phyloP scores from a whole-genome alignment of 2,888 invertebrate species.

The Drepana falcataria region DNA sequence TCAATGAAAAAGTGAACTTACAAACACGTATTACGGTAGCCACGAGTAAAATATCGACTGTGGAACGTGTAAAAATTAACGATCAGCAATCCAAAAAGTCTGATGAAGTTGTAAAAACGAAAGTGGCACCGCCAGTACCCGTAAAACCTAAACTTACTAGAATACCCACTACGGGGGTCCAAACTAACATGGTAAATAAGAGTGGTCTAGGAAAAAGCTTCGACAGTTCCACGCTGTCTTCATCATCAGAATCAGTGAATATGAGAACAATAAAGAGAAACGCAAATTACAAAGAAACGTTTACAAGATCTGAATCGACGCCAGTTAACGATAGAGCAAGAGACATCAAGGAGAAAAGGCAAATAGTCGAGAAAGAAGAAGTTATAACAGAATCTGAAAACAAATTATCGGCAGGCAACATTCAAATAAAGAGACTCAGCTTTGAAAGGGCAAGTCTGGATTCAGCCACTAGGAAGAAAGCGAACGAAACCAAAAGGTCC shows the following conservation, averaged over 20 bases:
- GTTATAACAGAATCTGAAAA: constrained; percentile 9
- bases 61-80: constrained; percentile 24
- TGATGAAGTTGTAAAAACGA: constrained; percentile 54
- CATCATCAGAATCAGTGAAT: constrained; percentile 48
- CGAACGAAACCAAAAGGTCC: constrained; percentile 38
- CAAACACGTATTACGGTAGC: constrained; percentile 36
- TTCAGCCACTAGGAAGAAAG: constrained; percentile 57
- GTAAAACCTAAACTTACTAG: constrained; percentile 76
- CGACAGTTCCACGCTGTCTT: constrained; percentile 45
- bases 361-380: constrained; percentile 20
- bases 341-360: constrained; percentile 16
- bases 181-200: constrained; percentile 28
- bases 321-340: constrained; percentile 29
- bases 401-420: constrained; percentile 44
- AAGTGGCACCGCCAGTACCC: constrained; percentile 82
- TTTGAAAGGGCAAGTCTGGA: constrained; percentile 73
- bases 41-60: constrained; percentile 31
- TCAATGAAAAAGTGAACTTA: constrained; percentile 37
- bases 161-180: constrained; percentile 33
- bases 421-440: constrained; percentile 66
- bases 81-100: constrained; percentile 25
- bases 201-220: constrained; percentile 27
- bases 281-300: constrained; percentile 35
- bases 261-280: constrained; percentile 51
- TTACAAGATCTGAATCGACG: constrained; percentile 44